Base-by-base conservation (phyloP, 2,888 invertebrate species). In the Emmelina monodactyla region DNA sequence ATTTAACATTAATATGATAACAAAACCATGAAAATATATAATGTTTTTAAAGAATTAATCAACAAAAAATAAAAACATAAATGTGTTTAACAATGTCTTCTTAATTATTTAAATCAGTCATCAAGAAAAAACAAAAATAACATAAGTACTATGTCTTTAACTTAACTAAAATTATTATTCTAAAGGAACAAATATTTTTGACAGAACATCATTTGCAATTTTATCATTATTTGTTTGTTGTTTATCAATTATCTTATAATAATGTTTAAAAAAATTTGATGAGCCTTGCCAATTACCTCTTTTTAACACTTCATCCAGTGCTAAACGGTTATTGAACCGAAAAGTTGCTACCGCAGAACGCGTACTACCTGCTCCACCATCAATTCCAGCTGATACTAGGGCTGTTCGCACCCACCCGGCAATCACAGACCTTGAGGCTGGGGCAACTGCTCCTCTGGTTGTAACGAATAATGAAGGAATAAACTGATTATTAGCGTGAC, bases 321-420 rank as follows among this genome's bases (percentile, higher is more conserved):
- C 34, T 9, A 15, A 14, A 15, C 35, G 32, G 2, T 22, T 5
- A 10, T 13, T 12, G 22, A 33, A 41, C 19, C 34, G 33, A 28
- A 32, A 36, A 1, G 41, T 38, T 9, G 38, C 41, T 2, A 41
- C 41, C 10, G 38, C 41, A 4, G 41, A 16, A 3, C 41, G 29
- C 11, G 37, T 25, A 15, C 37, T 34, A 2, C 38, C 41, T 12
- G 38, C 16, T 2, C 31, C 15, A 6, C 28, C 31, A 2, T 25
- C 14, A 12, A 38, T 32, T 4, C 35, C 33, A 16, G 31, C 10
- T 4, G 38, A 33, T 31, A 19, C 5, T 6, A 41, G 16, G 7
- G 33, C 10, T 3, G 19, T 14, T 28, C 36, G 37, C 1, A 42
- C 29, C 42, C 40, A 42, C 2, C 38, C 35, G 2, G 37, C 39